Evolutionary conservation across 2,888 invertebrate genomes (phyloP).

Genomic region (Eubasilissa splendida): DNA sequence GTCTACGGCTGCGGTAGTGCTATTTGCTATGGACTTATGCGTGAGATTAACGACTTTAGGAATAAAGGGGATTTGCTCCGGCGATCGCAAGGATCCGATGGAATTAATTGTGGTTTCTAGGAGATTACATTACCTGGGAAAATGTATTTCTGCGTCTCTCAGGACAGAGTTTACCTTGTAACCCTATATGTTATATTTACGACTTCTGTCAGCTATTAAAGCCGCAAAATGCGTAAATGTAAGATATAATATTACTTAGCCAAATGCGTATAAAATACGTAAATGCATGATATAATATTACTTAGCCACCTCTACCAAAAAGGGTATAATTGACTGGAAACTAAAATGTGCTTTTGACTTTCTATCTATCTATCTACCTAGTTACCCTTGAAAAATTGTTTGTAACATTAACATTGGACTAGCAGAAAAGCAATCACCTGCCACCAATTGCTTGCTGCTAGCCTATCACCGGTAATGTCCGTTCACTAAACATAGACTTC

Average conservation of each 20-base stretch:
- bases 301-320: too few relatives aligned
- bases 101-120: slow-evolving; percentile 40
- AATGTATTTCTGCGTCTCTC: not conserved
- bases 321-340: not conserved
- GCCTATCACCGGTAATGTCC: too few relatives aligned
- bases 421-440: too few relatives aligned
- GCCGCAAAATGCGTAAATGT: too few relatives aligned
- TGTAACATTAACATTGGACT: too few relatives aligned
- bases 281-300: too few relatives aligned
- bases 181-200: slow-evolving; percentile 9
- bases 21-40: slow-evolving; percentile 20
- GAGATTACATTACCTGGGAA: slow-evolving; percentile 36
- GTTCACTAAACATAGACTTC: too few relatives aligned
- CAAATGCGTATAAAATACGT: too few relatives aligned
- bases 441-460: too few relatives aligned
- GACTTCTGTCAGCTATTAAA: not conserved
- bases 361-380: too few relatives aligned
- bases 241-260: too few relatives aligned
- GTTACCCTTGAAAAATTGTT: too few relatives aligned
- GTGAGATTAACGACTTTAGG: slow-evolving; percentile 17
- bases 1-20: not conserved
- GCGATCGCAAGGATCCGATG: not conserved
- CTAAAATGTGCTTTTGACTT: not conserved
- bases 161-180: slow-evolving; percentile 11
- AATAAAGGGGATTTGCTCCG: slow-evolving; percentile 7